A percentile compares a stretch with the other conserved stretches of the same genome.
phyloP scores from a whole-genome alignment of 1,140 invertebrate species.

The Drosophila ohnishii region DNA sequence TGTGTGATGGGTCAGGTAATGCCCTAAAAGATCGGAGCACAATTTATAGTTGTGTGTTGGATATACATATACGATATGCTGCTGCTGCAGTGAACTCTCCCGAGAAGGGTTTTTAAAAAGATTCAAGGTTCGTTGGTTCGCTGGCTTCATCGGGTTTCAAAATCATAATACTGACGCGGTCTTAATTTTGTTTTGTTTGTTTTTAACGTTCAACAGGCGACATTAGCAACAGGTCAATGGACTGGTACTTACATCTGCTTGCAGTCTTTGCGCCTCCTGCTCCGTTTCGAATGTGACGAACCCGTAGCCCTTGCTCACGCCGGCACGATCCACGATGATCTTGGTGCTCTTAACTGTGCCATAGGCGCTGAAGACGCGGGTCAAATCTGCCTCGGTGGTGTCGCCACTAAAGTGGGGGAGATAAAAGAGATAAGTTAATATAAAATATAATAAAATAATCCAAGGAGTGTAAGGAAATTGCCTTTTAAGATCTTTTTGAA shows the following conservation, averaged over 20 bases:
- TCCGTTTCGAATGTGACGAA: conserved; percentile 98
- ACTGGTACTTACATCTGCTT: conserved; percentile 85
- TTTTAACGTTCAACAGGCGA: conserved; percentile 45
- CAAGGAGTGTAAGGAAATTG: background rate
- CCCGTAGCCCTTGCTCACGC: conserved; percentile 97
- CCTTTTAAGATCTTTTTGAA: background rate
- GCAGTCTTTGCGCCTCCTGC: conserved; percentile 91
- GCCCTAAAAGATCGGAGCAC: conserved; percentile 78
- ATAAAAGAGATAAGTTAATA: background rate
- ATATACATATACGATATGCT: background rate
- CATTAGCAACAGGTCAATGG: conserved; percentile 38
- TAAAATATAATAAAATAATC: background rate
- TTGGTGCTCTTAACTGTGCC: conserved; percentile 96
- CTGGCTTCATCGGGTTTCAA: conserved; percentile 14
- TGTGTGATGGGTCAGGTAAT: conserved; percentile 62
- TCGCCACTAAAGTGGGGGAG: conserved; percentile 85
- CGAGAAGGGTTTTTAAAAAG: background rate
- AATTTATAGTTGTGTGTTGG: conserved; percentile 56
- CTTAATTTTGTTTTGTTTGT: conserved; percentile 13
- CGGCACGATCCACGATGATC: conserved; percentile 96
- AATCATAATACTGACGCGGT: conserved; percentile 34
- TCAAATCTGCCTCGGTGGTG: conserved; percentile 92
- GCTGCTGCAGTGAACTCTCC: conserved; percentile 16
- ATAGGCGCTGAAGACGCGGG: conserved; percentile 92
- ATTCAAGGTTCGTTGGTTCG: background rate